Percentiles rank a stretch among this genome's conserved stretches.
phyloP scores from a whole-genome alignment of 2,797 vertebrate genomes.

The Myoxocephalus aenaeus region DNA sequence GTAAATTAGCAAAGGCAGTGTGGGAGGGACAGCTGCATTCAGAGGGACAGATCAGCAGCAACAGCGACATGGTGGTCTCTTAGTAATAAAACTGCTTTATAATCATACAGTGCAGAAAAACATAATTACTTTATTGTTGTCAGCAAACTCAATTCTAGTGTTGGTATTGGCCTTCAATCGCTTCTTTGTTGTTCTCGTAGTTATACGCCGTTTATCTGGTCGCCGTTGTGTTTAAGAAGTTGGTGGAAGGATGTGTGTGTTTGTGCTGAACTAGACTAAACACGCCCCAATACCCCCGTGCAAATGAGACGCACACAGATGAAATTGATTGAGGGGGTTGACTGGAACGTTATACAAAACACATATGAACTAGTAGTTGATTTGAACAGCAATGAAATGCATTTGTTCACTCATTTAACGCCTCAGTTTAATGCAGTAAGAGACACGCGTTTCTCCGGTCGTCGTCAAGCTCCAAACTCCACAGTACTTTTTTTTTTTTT shows the following conservation, averaged over 20 bases:
- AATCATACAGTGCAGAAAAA: not conserved
- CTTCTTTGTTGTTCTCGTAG: not conserved
- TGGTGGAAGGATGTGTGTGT: not conserved
- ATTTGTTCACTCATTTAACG: not conserved
- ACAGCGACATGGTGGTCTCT: not conserved
- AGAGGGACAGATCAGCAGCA: slow-evolving; percentile 21
- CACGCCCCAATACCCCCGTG: not conserved
- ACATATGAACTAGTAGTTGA: not conserved
- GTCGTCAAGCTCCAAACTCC: not conserved
- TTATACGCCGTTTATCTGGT: not conserved
- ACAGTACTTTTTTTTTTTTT: slow-evolving; percentile 16
- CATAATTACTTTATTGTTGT: not conserved
- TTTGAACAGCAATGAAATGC: not conserved
- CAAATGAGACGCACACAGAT: not conserved
- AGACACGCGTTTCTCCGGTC: not conserved
- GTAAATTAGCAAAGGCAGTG: slow-evolving; percentile 28
- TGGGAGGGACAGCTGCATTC: slow-evolving; percentile 47
- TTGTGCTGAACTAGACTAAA: slow-evolving; percentile 5
- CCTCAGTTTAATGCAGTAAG: not conserved
- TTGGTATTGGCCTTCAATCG: not conserved
- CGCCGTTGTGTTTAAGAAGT: not conserved
- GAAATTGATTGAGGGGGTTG: not conserved
- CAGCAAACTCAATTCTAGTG: not conserved
- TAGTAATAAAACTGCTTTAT: not conserved
- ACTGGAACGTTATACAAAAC: not conserved